Conservation (phyloP, 2,888 invertebrate genomes). For the Cylloceria caligata region DNA sequence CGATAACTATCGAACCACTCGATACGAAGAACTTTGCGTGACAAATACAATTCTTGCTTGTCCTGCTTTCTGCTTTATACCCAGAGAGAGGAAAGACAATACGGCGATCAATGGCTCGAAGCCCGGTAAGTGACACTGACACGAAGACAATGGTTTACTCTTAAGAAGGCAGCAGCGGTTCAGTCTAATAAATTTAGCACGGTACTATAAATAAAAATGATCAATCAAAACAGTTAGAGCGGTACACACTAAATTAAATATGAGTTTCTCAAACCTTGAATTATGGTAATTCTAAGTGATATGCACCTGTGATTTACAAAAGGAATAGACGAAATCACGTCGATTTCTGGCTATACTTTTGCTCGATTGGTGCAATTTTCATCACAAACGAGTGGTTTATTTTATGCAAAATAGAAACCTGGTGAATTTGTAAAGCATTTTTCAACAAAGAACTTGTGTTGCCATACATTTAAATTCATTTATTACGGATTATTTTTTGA, state of each 20-base stretch:
- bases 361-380: background rate
- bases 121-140: constrained; percentile 22
- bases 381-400: background rate
- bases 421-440: background rate
- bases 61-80: constrained; percentile 52
- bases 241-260: background rate
- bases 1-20: constrained; percentile 57
- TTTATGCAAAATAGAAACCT: background rate
- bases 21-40: constrained; percentile 14
- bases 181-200: constrained; percentile 21
- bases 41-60: constrained; percentile 45
- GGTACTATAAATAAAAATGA: background rate
- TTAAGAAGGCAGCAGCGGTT: constrained; percentile 9
- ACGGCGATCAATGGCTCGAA: constrained; percentile 11
- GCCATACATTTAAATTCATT: background rate
- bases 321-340: background rate
- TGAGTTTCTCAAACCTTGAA: background rate
- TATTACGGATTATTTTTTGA: background rate
- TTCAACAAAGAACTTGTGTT: background rate
- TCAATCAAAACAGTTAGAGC: background rate
- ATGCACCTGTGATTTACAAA: background rate
- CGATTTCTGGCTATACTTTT: background rate
- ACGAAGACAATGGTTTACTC: constrained; percentile 28
- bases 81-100: constrained; percentile 64
- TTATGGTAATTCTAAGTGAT: background rate